Conservation (phyloP, 2,888 invertebrate species). For the Calephelis perditalis region DNA sequence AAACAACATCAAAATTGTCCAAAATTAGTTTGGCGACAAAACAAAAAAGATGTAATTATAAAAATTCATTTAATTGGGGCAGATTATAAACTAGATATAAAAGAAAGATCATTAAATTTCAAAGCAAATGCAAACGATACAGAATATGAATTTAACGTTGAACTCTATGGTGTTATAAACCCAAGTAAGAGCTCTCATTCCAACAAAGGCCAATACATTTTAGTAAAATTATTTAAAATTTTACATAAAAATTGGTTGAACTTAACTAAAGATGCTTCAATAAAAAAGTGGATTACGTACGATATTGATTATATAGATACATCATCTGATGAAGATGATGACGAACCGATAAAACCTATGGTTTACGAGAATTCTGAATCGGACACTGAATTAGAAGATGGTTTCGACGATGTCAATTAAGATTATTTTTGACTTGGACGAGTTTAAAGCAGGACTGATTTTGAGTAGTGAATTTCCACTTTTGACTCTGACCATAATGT, state of each 20-base stretch:
- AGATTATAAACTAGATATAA: slow-evolving; percentile 46
- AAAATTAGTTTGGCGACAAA: slow-evolving; percentile 58
- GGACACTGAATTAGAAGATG: slow-evolving; percentile 45
- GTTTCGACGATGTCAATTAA: slow-evolving; percentile 38
- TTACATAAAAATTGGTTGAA: slow-evolving; percentile 51
- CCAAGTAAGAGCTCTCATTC: slow-evolving; percentile 39
- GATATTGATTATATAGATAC: slow-evolving; percentile 52
- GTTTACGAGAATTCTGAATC: slow-evolving; percentile 36
- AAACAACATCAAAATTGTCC: slow-evolving; percentile 41
- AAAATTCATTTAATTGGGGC: slow-evolving; percentile 56
- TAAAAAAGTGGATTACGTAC: slow-evolving; percentile 57
- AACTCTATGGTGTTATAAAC: slow-evolving; percentile 56
- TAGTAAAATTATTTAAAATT: slow-evolving; percentile 47
- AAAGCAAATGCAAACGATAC: slow-evolving; percentile 40
- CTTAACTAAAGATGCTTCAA: slow-evolving; percentile 40
- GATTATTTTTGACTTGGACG: too few relatives aligned
- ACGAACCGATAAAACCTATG: slow-evolving; percentile 16
- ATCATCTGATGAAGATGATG: slow-evolving; percentile 51
- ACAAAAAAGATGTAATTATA: slow-evolving; percentile 40
- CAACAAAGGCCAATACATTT: slow-evolving; percentile 58
- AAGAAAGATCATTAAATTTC: slow-evolving; percentile 45
- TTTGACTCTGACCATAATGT: too few relatives aligned
- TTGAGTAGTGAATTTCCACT: too few relatives aligned
- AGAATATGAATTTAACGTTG: slow-evolving; percentile 52
- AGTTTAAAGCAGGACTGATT: too few relatives aligned